phyloP scores from a whole-genome alignment of 92 coral and sea anemone genomes.

The Palythoa grandiflora region DNA sequence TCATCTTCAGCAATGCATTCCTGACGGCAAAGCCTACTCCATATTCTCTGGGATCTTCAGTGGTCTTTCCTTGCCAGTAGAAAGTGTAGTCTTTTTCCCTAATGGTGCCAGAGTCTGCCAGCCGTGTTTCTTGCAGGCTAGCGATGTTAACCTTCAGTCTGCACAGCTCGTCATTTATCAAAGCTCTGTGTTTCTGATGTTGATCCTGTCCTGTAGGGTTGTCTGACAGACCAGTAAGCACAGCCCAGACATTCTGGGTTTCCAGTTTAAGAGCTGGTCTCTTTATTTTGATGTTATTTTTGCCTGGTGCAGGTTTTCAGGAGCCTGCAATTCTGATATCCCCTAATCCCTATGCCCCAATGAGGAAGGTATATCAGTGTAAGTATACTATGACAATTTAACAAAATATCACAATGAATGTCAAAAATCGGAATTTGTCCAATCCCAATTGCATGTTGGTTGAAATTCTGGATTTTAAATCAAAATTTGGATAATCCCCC shows the following conservation, averaged over 20 bases:
- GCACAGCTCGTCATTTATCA: background rate
- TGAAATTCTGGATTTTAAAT: too few species aligned
- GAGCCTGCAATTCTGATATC: too few species aligned
- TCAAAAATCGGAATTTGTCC: too few species aligned
- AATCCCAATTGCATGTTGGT: too few species aligned
- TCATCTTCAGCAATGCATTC: background rate
- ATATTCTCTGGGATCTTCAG: background rate
- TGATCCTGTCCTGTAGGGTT: slow-evolving; percentile 37
- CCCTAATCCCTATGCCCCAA: too few species aligned
- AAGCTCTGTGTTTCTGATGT: slow-evolving; percentile 46
- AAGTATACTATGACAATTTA: too few species aligned
- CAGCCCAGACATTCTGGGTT: slow-evolving; percentile 57
- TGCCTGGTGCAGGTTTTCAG: too few species aligned
- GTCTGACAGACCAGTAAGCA: slow-evolving; percentile 49
- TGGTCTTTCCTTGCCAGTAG: slow-evolving; percentile 2
- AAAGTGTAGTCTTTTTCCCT: slow-evolving; percentile 33
- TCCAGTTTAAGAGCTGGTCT: slow-evolving; percentile 4
- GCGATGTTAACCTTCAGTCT: slow-evolving; percentile 47
- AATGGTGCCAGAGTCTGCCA: slow-evolving; percentile 53
- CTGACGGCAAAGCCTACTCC: background rate
- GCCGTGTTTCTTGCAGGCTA: slow-evolving; percentile 32
- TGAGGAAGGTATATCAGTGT: too few species aligned
- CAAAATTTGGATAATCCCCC: too few species aligned
- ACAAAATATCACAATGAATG: too few species aligned
- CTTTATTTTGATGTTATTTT: too few species aligned